Base-by-base conservation (phyloP, 2,888 invertebrate genomes). In the Drosophila affinis region DNA sequence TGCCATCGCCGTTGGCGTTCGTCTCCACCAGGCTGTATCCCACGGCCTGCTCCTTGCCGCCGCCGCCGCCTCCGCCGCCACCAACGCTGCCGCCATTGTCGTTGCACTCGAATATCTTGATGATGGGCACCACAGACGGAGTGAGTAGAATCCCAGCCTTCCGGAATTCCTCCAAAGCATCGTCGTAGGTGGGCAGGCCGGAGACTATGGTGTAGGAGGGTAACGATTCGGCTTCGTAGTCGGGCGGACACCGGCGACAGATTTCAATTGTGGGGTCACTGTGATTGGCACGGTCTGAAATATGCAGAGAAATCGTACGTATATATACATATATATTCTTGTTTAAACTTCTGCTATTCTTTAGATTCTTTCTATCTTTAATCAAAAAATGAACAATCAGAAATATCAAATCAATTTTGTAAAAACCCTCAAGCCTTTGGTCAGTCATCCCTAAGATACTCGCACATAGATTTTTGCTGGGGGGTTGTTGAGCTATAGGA, bases 131-230 rank as follows among this genome's bases (percentile, higher is more conserved):
- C 44, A 87, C 72, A n/a, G 88, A 70, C 1, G 92, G 87, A 2
- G 90, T 85, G 1, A 92, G 81, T 34, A 92, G 86, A 9, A 92
- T 91, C 60, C 92, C 92, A 5, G 91, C 91, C 73, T 93, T 92
- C 34, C 93, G 93, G 78, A 94, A 92, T 86, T 94, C 94, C 82
- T 94, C 93, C 62, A 94, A 88, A 3, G 95, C 95, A 87, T 94
- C 94, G 64, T 94, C 94, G 87, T 95, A 95, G 32, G 93, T 94
- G 49, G 95, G 95, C 56, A 95, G 90, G 5, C 95, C 95, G n/a
- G 94, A 94, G 52, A 94, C 94, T 61, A 94, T 93, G 5, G 94
- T 94, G 82, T 95, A 95, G 73, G 94, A 94, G 14, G 95, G 95
- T 68, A 94, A 88, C 2, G 94, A 94, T 76, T 94, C 94, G 4